Evolutionary conservation across 2,113 vertebrate genomes (phyloP).

Genomic region (Otus sunia): DNA sequence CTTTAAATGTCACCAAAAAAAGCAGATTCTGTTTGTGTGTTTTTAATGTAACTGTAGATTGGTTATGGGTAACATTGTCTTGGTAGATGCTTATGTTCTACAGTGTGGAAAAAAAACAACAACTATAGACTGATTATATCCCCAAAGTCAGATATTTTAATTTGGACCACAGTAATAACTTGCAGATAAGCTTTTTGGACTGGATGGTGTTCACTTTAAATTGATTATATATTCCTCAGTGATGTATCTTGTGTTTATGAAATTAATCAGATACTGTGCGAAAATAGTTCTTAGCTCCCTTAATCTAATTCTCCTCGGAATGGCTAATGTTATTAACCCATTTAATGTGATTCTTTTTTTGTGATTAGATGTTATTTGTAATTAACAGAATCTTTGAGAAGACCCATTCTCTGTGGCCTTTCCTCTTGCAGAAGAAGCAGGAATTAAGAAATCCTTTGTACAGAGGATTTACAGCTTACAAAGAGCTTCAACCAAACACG

Average conservation of each 20-base stretch:
- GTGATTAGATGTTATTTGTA: slow-evolving; percentile 22
- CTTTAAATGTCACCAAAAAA: neutral
- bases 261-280: neutral
- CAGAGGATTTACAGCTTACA: slow-evolving; percentile 70
- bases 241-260: neutral
- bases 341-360: neutral
- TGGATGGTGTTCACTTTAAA: neutral
- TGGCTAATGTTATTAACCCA: neutral
- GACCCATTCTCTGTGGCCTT: slow-evolving; percentile 83
- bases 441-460: slow-evolving; percentile 80
- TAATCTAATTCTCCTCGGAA: neutral
- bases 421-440: slow-evolving; percentile 76
- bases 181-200: neutral
- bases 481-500: slow-evolving; percentile 76
- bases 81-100: neutral
- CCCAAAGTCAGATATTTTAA: neutral
- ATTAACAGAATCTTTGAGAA: slow-evolving; percentile 77
- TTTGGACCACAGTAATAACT: neutral
- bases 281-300: neutral
- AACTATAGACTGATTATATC: neutral
- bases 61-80: neutral
- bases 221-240: neutral
- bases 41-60: neutral
- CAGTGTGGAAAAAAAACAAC: neutral
- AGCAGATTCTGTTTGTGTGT: neutral